Evolutionary conservation across 1,140 invertebrate genomes (phyloP).

Genomic region (Solenopsis invicta): DNA sequence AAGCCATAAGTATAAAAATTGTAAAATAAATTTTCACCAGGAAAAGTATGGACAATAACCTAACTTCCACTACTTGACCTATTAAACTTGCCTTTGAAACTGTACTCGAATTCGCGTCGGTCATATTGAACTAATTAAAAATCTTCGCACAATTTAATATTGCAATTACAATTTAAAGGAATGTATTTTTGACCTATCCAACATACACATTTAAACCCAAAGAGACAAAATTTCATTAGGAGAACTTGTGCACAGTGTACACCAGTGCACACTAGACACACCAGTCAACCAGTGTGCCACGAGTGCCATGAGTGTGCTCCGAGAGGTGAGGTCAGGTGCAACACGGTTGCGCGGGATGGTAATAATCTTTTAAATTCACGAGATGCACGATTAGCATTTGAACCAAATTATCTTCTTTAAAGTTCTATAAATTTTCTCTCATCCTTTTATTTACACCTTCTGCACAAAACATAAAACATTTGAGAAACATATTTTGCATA

Average conservation of each 20-base stretch:
- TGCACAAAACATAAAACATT: not conserved
- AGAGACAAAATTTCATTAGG: no score
- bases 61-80: not conserved
- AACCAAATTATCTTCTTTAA: not conserved
- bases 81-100: slow-evolving; percentile 48
- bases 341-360: no score
- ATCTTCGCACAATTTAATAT: not conserved
- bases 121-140: not conserved
- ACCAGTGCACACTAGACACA: no score
- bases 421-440: not conserved
- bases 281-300: no score
- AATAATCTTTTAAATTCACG: no score
- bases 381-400: no score
- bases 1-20: no score
- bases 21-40: no score
- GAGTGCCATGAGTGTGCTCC: no score
- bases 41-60: not conserved
- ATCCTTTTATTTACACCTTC: not conserved
- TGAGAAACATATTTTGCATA: not conserved
- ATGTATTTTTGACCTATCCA: not conserved
- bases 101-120: slow-evolving; percentile 25
- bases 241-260: no score
- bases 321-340: no score
- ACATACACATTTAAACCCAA: no score
- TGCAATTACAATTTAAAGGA: not conserved